These are phyloP conservation scores for Dynastes hyllus DNA, from an alignment of 2,888 invertebrate species.

Conservation along the genomic window DNA sequence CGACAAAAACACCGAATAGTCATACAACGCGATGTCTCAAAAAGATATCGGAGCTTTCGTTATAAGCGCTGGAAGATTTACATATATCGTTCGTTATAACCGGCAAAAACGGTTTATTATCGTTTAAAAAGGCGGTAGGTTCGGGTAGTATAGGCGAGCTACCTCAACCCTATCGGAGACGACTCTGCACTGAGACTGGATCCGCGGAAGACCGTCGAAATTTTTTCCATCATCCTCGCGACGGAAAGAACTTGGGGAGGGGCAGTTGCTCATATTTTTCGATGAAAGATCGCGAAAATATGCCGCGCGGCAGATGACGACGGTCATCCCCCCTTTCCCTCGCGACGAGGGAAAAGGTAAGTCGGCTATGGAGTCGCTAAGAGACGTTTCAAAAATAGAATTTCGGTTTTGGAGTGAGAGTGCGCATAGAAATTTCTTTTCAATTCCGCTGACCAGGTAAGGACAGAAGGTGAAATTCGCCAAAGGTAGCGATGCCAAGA, in stretches of 20 bases:
- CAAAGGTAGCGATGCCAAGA: constrained; percentile 4
- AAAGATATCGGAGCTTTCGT: neutral
- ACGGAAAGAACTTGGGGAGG: constrained; percentile 34
- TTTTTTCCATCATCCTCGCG: constrained; percentile 23
- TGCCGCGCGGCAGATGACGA: constrained; percentile 61
- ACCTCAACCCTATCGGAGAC: constrained; percentile 13
- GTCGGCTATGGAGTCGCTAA: constrained; percentile 9
- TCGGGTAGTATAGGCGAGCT: constrained; percentile 8
- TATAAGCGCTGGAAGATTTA: neutral
- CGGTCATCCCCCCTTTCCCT: constrained; percentile 58
- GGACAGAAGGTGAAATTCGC: constrained; percentile 33
- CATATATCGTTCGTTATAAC: constrained; percentile 11
- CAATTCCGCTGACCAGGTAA: constrained; percentile 50
- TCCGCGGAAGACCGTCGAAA: neutral
- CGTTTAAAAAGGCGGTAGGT: neutral
- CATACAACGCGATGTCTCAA: too few species aligned
- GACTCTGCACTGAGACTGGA: constrained; percentile 37
- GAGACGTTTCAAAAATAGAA: constrained; percentile 35
- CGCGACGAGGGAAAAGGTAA: constrained; percentile 59
- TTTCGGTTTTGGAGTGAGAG: neutral
- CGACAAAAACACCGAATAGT: too few species aligned
- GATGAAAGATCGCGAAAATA: constrained; percentile 70
- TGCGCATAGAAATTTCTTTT: constrained; percentile 42
- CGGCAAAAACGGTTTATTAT: neutral
- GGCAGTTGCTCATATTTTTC: constrained; percentile 60